Evolutionary conservation across 2,888 invertebrate species (phyloP).

Genomic region (Siphlonurus alternatus): DNA sequence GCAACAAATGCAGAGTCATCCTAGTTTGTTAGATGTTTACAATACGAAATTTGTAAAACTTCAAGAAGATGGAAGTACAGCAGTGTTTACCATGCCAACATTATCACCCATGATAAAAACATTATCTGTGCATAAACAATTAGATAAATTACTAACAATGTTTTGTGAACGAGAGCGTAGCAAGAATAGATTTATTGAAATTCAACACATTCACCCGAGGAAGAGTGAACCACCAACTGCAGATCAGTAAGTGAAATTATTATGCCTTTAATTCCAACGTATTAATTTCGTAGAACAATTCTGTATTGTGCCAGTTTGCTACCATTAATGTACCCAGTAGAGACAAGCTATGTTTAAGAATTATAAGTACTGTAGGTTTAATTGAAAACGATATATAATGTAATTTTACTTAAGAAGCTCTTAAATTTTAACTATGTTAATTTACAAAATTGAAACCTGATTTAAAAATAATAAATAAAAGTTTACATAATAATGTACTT

Average conservation of each 20-base stretch:
- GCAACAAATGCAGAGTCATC: conserved; percentile 11
- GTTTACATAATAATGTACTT: not conserved
- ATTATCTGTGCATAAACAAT: conserved; percentile 14
- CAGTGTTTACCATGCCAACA: conserved; percentile 13
- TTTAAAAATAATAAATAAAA: not conserved
- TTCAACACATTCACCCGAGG: conserved; percentile 8
- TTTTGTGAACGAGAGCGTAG: conserved; percentile 17
- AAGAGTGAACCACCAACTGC: conserved; percentile 6
- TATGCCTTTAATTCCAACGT: not conserved
- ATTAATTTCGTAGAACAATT: no score
- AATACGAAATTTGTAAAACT: conserved; percentile 13
- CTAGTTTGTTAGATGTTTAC: conserved; percentile 15
- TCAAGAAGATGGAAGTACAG: conserved; percentile 13
- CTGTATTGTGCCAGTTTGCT: no score
- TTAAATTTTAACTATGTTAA: no score
- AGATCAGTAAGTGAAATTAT: conserved; percentile 6
- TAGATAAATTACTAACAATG: conserved; percentile 15
- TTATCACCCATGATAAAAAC: conserved; percentile 12
- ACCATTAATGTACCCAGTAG: not conserved
- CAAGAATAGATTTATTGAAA: conserved; percentile 16
- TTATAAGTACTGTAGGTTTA: no score
- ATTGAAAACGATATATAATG: no score
- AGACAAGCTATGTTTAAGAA: not conserved
- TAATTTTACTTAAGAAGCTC: no score
- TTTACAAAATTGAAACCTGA: no score